phyloP scores from a whole-genome alignment of 2,888 invertebrate species.

The Brachylomia viminalis region DNA sequence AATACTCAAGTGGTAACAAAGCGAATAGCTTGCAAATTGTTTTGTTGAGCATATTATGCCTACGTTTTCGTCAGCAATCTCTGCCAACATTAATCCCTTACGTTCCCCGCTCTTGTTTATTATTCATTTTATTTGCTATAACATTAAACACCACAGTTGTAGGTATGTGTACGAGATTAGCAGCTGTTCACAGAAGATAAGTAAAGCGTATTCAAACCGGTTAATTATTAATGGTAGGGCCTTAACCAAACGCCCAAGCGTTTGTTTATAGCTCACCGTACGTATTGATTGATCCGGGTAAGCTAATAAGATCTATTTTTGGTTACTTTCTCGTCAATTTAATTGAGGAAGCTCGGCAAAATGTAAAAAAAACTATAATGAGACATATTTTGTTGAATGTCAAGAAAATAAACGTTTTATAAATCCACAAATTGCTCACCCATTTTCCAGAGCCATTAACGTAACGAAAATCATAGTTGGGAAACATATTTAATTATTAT shows the following conservation, averaged over 20 bases:
- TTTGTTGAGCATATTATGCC: slow-evolving; percentile 45
- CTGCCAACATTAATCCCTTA: slow-evolving; percentile 51
- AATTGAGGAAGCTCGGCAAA: background rate
- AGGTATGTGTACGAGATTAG: slow-evolving; percentile 50
- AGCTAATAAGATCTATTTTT: slow-evolving; percentile 10
- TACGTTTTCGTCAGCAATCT: slow-evolving; percentile 32
- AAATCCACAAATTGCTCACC: background rate
- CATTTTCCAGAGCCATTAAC: slow-evolving; percentile 33
- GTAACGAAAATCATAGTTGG: slow-evolving; percentile 61
- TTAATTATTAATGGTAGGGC: slow-evolving; percentile 2
- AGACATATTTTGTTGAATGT: background rate
- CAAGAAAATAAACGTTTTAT: background rate
- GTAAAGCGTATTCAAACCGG: slow-evolving; percentile 3
- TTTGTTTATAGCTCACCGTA: background rate
- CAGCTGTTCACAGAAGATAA: slow-evolving; percentile 24
- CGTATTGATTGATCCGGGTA: slow-evolving; percentile 12
- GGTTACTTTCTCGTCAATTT: background rate
- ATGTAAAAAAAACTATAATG: background rate
- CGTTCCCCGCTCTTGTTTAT: slow-evolving; percentile 51
- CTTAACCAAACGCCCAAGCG: background rate
- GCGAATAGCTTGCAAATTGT: slow-evolving; percentile 70
- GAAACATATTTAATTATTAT: slow-evolving; percentile 60
- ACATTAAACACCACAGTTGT: slow-evolving; percentile 46
- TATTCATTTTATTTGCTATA: slow-evolving; percentile 58
- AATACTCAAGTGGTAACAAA: slow-evolving; percentile 47